Evolutionary conservation across 2,888 invertebrate genomes (phyloP).

Genomic region (Lathronympha strigana): DNA sequence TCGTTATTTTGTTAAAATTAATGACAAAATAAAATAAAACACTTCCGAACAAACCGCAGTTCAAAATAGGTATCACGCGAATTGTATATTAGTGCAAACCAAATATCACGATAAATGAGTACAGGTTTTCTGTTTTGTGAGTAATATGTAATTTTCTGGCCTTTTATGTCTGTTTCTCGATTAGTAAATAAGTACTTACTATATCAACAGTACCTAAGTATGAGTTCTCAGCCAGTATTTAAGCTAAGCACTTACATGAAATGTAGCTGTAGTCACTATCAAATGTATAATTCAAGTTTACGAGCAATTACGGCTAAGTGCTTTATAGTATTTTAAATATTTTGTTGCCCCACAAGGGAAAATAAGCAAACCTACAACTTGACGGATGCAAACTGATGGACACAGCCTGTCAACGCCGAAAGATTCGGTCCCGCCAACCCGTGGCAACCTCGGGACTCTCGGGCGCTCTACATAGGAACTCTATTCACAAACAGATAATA

Average conservation of each 20-base stretch:
- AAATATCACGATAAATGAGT: constrained; percentile 12
- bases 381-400: too few relatives aligned
- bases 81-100: constrained; percentile 19
- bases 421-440: too few relatives aligned
- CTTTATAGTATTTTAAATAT: too few relatives aligned
- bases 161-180: constrained; percentile 1
- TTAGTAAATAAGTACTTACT: neutral
- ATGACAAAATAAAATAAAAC: constrained; percentile 11
- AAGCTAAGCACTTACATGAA: constrained; percentile 1
- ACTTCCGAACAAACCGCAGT: constrained; percentile 1
- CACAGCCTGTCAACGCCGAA: too few relatives aligned
- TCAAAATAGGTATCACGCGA: constrained; percentile 25
- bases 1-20: neutral
- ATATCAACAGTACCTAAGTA: neutral
- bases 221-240: neutral
- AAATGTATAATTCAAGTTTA: too few relatives aligned
- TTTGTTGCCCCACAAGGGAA: too few relatives aligned
- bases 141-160: constrained; percentile 2
- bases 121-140: constrained; percentile 1
- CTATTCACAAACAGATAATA: too few relatives aligned
- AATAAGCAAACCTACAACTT: too few relatives aligned
- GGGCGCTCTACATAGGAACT: too few relatives aligned
- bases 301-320: too few relatives aligned
- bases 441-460: too few relatives aligned
- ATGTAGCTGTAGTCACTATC: too few relatives aligned